Evolutionary conservation across 2,888 invertebrate genomes (phyloP).

Genomic region (Spicauda simplicius): DNA sequence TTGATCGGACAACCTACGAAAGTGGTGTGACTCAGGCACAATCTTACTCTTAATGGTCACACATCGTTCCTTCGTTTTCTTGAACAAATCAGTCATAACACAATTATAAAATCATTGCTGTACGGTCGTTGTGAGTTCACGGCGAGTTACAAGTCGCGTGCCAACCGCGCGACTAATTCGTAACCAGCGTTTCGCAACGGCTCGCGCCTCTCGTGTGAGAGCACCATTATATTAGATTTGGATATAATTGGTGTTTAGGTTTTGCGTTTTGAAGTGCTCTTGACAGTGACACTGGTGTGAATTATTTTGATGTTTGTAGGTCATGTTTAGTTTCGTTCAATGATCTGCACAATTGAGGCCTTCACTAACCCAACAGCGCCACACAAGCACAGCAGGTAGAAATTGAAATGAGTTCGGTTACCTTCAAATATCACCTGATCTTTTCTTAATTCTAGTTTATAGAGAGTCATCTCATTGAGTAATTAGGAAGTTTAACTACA

Average conservation of each 20-base stretch:
- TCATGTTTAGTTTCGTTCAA: background rate
- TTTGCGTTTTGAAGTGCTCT: slow-evolving; percentile 43
- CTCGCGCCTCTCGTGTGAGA: slow-evolving; percentile 63
- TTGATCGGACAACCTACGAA: no score
- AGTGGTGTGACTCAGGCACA: no score
- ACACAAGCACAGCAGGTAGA: no score
- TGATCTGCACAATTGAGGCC: background rate
- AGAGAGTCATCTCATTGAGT: background rate
- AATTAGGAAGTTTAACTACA: background rate
- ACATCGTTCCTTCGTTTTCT: slow-evolving; percentile 26
- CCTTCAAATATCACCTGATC: no score
- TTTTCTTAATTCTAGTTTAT: background rate
- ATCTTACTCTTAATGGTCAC: slow-evolving; percentile 19
- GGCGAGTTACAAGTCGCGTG: slow-evolving; percentile 68
- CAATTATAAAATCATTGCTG: slow-evolving; percentile 51
- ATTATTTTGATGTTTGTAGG: slow-evolving; percentile 11
- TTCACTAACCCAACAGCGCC: no score
- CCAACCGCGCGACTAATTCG: slow-evolving; percentile 64
- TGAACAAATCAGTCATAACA: slow-evolving; percentile 42
- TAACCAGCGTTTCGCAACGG: slow-evolving; percentile 60
- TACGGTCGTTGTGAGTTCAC: slow-evolving; percentile 59
- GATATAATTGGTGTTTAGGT: slow-evolving; percentile 49
- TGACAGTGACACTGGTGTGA: slow-evolving; percentile 42
- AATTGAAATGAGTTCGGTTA: no score
- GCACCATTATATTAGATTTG: slow-evolving; percentile 61